phyloP scores from a whole-genome alignment of 1,140 invertebrate species.

The Drosophila pseudoananassae region DNA sequence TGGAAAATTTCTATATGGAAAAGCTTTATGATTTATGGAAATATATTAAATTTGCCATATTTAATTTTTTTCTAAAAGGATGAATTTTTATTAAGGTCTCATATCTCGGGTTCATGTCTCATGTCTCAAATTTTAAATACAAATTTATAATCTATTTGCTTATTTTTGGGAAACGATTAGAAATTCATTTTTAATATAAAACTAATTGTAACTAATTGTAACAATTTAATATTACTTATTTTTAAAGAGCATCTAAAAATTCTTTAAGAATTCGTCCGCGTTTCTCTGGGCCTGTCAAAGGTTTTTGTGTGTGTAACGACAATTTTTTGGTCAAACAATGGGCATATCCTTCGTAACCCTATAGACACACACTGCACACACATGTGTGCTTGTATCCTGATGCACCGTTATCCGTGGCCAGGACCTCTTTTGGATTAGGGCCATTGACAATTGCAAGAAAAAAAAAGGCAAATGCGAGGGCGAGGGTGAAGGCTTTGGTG shows the following conservation, averaged over 20 bases:
- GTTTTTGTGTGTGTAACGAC: constrained; percentile 33
- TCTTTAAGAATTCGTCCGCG: not conserved
- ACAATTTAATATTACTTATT: not conserved
- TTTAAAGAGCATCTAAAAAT: not conserved
- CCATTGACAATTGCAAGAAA: constrained; percentile 38
- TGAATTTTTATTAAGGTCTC: too few relatives aligned
- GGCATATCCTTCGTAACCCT: not conserved
- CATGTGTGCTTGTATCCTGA: constrained; percentile 13
- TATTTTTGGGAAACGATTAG: too few relatives aligned
- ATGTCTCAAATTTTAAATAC: too few relatives aligned
- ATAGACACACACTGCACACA: not conserved
- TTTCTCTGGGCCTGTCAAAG: not conserved
- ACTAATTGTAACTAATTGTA: too few relatives aligned
- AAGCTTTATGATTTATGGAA: too few relatives aligned
- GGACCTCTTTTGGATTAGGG: constrained; percentile 36
- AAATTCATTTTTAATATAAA: too few relatives aligned
- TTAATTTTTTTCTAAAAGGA: too few relatives aligned
- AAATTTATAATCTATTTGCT: too few relatives aligned
- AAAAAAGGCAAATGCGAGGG: not conserved
- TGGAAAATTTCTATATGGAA: too few relatives aligned
- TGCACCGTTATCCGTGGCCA: constrained; percentile 42
- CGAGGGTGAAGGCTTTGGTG: too few relatives aligned
- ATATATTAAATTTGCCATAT: too few relatives aligned
- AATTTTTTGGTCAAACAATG: constrained; percentile 38
- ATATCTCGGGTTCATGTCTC: too few relatives aligned